These are phyloP conservation scores for Harmothoe impar DNA, from an alignment of 2,888 invertebrate species.

Conservation along the genomic window DNA sequence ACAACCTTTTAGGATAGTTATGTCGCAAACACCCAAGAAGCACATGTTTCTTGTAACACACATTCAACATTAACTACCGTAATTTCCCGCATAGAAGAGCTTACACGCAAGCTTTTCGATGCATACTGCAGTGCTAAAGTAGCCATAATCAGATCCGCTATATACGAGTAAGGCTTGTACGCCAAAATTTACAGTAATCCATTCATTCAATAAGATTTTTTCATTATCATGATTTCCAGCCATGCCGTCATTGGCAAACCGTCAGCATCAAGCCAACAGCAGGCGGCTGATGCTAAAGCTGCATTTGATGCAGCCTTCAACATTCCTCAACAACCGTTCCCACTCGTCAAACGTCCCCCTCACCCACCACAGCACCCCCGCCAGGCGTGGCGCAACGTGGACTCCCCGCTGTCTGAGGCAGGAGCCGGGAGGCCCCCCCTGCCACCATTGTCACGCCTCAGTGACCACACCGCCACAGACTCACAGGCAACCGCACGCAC, in stretches of 20 bases:
- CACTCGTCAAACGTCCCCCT: background rate
- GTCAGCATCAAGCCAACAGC: background rate
- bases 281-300: slow-evolving; percentile 45
- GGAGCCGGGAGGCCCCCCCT: slow-evolving; percentile 71
- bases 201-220: no score
- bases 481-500: slow-evolving; percentile 65
- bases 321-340: background rate
- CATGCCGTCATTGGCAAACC: slow-evolving; percentile 73
- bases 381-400: slow-evolving; percentile 69
- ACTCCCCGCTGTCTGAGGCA: slow-evolving; percentile 63
- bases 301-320: slow-evolving; percentile 41
- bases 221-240: slow-evolving; percentile 68
- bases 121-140: no score
- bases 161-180: no score
- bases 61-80: no score
- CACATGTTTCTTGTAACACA: no score
- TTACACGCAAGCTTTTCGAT: no score
- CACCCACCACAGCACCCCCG: slow-evolving; percentile 65
- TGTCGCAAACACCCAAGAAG: no score
- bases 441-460: slow-evolving; percentile 76
- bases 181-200: no score
- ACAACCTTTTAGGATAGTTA: no score
- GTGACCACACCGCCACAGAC: slow-evolving; percentile 68
- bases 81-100: no score
- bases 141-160: no score